Evolutionary conservation across 1,140 invertebrate genomes (phyloP).

Genomic region (Phthorimaea operculella): DNA sequence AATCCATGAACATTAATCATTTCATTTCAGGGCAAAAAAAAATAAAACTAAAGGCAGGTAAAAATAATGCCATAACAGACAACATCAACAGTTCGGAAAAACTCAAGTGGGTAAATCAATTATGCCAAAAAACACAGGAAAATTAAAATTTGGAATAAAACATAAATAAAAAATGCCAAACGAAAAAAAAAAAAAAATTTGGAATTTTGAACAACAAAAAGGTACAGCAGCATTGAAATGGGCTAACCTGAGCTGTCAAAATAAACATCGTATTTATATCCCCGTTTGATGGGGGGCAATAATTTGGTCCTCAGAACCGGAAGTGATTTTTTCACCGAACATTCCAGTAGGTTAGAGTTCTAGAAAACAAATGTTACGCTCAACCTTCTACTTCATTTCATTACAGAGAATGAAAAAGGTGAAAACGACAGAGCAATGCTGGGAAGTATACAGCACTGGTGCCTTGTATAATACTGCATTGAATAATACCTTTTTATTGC

Average conservation of each 20-base stretch:
- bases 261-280: constrained; percentile 85
- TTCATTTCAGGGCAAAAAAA: too few species aligned
- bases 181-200: too few species aligned
- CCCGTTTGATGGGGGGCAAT: constrained; percentile 84
- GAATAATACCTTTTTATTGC: too few species aligned
- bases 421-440: too few species aligned
- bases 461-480: too few species aligned
- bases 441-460: too few species aligned
- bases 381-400: constrained; percentile 30
- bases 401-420: too few species aligned
- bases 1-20: too few species aligned
- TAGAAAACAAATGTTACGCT: constrained; percentile 66
- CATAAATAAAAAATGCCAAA: too few species aligned
- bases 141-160: too few species aligned
- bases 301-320: constrained; percentile 79
- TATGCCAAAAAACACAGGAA: background rate
- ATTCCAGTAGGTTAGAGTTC: constrained; percentile 77
- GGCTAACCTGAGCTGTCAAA: constrained; percentile 85
- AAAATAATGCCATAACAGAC: background rate
- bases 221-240: constrained; percentile 33
- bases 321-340: constrained; percentile 75
- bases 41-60: too few species aligned
- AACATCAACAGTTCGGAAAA: background rate
- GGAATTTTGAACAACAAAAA: too few species aligned
- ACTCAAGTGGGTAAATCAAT: background rate